A percentile compares a stretch with the other conserved stretches of the same genome.
Evolutionary conservation across 2,113 vertebrate genomes (phyloP).

Genomic region (Lipophrys pholis): DNA sequence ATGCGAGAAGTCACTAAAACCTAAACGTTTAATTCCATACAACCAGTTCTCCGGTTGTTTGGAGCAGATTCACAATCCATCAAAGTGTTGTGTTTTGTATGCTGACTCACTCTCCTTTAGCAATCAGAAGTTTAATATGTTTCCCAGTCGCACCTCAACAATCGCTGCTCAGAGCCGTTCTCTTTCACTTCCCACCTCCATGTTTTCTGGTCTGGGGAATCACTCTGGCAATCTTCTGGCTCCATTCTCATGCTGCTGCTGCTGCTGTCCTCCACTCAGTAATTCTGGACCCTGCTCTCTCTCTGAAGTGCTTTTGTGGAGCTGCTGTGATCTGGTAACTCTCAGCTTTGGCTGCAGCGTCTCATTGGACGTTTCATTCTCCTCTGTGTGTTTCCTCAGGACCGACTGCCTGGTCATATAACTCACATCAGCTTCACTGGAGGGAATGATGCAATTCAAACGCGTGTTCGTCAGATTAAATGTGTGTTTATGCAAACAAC

Average conservation of each 20-base stretch:
- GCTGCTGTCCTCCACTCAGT: not conserved
- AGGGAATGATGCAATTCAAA: not conserved
- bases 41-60: too few species aligned
- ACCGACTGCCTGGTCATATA: not conserved
- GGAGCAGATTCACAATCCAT: too few species aligned
- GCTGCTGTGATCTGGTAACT: constrained; percentile 14
- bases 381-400: not conserved
- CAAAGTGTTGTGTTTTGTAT: too few species aligned
- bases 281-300: too few species aligned
- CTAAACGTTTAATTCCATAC: too few species aligned
- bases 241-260: constrained; percentile 29
- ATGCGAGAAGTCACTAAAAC: too few species aligned
- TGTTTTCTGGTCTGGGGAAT: not conserved
- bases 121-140: too few species aligned
- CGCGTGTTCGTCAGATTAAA: not conserved
- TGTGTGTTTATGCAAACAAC: not conserved
- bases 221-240: not conserved
- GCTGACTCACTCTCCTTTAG: too few species aligned
- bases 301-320: constrained; percentile 22
- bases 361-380: constrained; percentile 19
- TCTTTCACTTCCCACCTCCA: not conserved
- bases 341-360: not conserved
- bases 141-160: too few species aligned
- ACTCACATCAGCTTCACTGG: not conserved
- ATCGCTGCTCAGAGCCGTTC: too few species aligned